These are phyloP conservation scores for Smutsia temminckii DNA, from an alignment of 2,797 vertebrate species.

Conservation along the genomic window DNA sequence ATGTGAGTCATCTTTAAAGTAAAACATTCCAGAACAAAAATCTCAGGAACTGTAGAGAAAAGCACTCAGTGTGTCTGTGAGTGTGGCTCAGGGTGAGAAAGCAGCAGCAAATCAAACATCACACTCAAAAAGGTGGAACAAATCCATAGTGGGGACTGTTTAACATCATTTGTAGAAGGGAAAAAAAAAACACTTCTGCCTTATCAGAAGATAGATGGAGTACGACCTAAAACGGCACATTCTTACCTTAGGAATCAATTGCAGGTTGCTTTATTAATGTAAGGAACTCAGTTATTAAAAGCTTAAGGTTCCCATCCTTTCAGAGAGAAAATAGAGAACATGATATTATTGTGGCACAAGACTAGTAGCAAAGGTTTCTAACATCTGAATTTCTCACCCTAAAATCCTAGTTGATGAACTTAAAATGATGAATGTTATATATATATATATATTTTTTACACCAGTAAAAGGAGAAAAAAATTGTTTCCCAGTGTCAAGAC, in stretches of 20 bases:
- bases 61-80: neutral
- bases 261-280: neutral
- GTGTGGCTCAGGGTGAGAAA: neutral
- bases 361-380: neutral
- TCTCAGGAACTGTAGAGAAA: neutral
- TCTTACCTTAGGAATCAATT: neutral
- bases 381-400: neutral
- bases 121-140: neutral
- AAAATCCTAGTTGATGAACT: neutral
- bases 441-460: neutral
- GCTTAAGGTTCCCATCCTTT: neutral
- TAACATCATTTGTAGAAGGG: neutral
- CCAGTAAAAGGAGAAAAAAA: constrained; percentile 28
- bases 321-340: neutral
- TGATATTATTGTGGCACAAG: neutral
- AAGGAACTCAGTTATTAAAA: neutral
- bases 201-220: neutral
- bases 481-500: constrained; percentile 1
- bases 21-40: neutral
- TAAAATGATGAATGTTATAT: constrained; percentile 31
- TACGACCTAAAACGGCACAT: neutral
- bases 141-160: neutral
- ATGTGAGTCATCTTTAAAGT: neutral
- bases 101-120: neutral
- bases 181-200: neutral